These are phyloP conservation scores for Chrysocyon brachyurus DNA, from an alignment of 2,797 vertebrate genomes.

Conservation along the genomic window DNA sequence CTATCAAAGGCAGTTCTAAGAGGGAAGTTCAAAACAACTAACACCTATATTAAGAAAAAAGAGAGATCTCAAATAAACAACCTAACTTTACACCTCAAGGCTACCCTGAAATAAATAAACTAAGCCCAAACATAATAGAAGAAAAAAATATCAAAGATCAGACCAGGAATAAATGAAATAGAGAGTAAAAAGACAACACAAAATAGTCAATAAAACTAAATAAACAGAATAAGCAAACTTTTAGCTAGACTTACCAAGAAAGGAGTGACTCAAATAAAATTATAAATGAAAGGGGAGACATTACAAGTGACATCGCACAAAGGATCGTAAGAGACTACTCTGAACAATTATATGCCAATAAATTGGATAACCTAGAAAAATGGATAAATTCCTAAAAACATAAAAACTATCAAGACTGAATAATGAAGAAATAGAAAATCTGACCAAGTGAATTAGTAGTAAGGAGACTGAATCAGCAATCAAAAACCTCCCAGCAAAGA, in stretches of 20 bases:
- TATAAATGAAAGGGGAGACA: neutral
- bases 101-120: neutral
- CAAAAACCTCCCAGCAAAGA: neutral
- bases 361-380: neutral
- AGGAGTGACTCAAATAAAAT: neutral
- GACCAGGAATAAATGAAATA: neutral
- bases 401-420: neutral
- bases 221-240: neutral
- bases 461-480: neutral
- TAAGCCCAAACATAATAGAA: neutral
- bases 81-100: neutral
- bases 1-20: neutral
- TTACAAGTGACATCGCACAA: neutral
- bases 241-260: neutral
- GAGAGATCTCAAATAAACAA: neutral
- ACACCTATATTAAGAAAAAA: neutral
- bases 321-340: neutral
- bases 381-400: neutral
- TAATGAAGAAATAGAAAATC: neutral
- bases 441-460: neutral
- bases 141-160: neutral
- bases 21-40: neutral
- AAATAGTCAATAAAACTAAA: neutral
- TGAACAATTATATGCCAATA: neutral
- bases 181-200: neutral